Evolutionary conservation across 1,140 invertebrate genomes (phyloP).

Genomic region (Proctacanthus coquilletti): DNA sequence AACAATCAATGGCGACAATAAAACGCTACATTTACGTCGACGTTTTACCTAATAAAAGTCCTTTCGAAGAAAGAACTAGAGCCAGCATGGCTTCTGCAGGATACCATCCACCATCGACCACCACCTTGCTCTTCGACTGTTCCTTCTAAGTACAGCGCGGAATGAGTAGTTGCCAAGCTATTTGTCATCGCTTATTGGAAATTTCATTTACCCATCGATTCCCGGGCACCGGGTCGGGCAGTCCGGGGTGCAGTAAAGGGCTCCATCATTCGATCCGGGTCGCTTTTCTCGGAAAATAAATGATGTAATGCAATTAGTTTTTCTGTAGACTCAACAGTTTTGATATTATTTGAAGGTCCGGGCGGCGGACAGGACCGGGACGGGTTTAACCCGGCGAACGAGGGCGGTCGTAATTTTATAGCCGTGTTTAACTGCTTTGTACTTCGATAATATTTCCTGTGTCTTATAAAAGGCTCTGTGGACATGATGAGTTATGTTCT

Average conservation of each 20-base stretch:
- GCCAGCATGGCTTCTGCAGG: too few species aligned
- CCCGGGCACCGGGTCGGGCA: not conserved
- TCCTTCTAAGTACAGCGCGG: too few species aligned
- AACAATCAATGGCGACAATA: slow-evolving; percentile 1
- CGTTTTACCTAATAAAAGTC: slow-evolving; percentile 1
- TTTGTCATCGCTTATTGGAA: not conserved
- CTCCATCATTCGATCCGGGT: not conserved
- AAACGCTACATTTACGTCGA: slow-evolving; percentile 1
- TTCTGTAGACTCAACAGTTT: slow-evolving; percentile 1
- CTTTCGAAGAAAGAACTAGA: not conserved
- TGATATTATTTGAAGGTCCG: not conserved
- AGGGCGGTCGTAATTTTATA: not conserved
- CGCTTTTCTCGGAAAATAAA: not conserved
- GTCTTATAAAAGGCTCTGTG: not conserved
- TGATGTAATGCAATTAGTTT: slow-evolving; percentile 1
- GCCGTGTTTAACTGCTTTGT: not conserved
- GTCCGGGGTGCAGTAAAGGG: not conserved
- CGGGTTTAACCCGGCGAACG: not conserved
- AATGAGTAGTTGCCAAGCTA: not conserved
- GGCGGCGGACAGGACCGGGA: not conserved
- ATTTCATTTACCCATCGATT: not conserved
- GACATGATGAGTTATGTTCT: not conserved
- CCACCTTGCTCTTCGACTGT: too few species aligned
- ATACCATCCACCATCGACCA: too few species aligned
- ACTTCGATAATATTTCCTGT: not conserved